phyloP scores from a whole-genome alignment of 2,888 invertebrate genomes.

The Lottia scabra region DNA sequence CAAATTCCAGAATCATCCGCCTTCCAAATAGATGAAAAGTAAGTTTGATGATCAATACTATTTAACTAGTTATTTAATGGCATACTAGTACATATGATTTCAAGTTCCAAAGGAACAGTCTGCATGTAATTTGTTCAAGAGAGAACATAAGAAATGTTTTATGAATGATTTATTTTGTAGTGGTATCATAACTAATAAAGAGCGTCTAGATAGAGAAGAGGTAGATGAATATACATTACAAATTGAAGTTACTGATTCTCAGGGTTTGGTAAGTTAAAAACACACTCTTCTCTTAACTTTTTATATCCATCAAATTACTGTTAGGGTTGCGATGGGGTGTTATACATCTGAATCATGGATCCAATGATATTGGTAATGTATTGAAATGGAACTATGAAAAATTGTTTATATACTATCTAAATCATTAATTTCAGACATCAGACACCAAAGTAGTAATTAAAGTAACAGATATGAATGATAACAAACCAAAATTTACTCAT shows the following conservation, averaged over 20 bases:
- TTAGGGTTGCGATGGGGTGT: too few relatives aligned
- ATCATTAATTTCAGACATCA: slow-evolving; percentile 32
- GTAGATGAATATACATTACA: background rate
- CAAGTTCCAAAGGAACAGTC: too few relatives aligned
- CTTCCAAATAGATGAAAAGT: background rate
- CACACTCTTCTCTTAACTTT: background rate
- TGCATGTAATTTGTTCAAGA: too few relatives aligned
- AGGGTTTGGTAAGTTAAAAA: background rate
- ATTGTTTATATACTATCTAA: too few relatives aligned
- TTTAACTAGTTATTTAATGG: too few relatives aligned
- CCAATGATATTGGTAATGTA: too few relatives aligned
- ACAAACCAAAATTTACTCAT: slow-evolving; percentile 27
- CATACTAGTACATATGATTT: too few relatives aligned
- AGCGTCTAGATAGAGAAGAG: slow-evolving; percentile 6
- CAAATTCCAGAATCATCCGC: background rate
- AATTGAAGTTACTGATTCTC: background rate
- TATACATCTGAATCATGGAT: too few relatives aligned
- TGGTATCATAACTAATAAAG: slow-evolving; percentile 28
- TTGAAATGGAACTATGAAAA: too few relatives aligned
- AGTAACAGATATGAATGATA: slow-evolving; percentile 44
- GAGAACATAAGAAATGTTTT: too few relatives aligned
- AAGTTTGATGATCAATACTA: background rate
- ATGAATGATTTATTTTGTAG: slow-evolving; percentile 13
- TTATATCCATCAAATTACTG: background rate
- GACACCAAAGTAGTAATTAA: slow-evolving; percentile 35